These are phyloP conservation scores for Epicampocera succincta DNA, from an alignment of 2,888 invertebrate genomes.

Conservation along the genomic window DNA sequence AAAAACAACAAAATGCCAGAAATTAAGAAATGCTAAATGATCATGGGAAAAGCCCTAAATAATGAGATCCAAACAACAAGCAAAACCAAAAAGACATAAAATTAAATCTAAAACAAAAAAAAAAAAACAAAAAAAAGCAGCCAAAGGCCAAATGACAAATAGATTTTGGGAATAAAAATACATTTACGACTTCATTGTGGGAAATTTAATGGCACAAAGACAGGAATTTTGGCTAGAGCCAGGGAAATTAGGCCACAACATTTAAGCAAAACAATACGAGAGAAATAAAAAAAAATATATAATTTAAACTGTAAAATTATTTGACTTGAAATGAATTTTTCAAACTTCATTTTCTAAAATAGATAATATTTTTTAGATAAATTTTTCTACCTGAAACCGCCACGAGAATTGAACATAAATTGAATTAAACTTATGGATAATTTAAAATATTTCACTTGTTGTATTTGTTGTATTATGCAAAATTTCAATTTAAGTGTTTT, in stretches of 20 bases:
- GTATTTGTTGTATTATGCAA: conserved; percentile 8
- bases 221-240: neutral
- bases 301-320: neutral
- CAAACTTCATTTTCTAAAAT: no score
- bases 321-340: no score
- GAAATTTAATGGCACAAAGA: conserved; percentile 6
- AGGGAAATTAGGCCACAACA: neutral
- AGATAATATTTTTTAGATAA: no score
- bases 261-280: no score
- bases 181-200: conserved; percentile 32
- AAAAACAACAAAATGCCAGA: conserved; percentile 9
- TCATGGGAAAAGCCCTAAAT: conserved; percentile 69
- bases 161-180: conserved; percentile 6
- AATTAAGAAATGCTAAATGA: conserved; percentile 66
- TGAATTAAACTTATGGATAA: neutral
- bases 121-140: conserved; percentile 14
- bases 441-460: no score
- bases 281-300: neutral
- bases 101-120: conserved; percentile 44
- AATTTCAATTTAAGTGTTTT: conserved; percentile 6
- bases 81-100: conserved; percentile 15
- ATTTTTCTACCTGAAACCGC: no score
- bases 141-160: conserved; percentile 62
- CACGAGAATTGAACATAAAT: no score
- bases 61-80: conserved; percentile 29